These are phyloP conservation scores for Aporrectodea caliginosa DNA, from an alignment of 1,140 invertebrate species.

Conservation along the genomic window DNA sequence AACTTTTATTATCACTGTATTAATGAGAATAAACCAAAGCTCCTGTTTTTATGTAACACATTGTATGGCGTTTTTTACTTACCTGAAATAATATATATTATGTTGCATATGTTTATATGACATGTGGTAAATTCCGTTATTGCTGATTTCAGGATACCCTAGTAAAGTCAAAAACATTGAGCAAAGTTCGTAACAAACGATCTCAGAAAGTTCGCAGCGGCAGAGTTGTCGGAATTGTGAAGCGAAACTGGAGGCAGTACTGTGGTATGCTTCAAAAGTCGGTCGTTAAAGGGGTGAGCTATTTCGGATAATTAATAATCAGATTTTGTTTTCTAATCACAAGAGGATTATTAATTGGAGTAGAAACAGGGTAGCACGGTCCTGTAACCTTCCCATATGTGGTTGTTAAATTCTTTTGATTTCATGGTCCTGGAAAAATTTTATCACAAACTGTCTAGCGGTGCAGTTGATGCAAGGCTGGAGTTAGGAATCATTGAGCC, in stretches of 20 bases:
- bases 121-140: too few relatives aligned
- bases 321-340: background rate
- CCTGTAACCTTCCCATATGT: background rate
- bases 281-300: slow-evolving; percentile 67
- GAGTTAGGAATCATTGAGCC: too few relatives aligned
- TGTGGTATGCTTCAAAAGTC: slow-evolving; percentile 88
- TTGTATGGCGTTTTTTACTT: too few relatives aligned
- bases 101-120: too few relatives aligned
- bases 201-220: slow-evolving; percentile 68
- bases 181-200: background rate
- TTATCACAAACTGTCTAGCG: too few relatives aligned
- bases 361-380: background rate
- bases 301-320: slow-evolving; percentile 17
- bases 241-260: slow-evolving; percentile 81
- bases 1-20: too few relatives aligned
- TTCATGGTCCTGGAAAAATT: too few relatives aligned
- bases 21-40: too few relatives aligned
- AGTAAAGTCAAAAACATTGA: slow-evolving; percentile 1
- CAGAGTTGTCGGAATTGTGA: slow-evolving; percentile 87
- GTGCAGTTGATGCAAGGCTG: too few relatives aligned
- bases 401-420: background rate
- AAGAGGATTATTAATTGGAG: background rate
- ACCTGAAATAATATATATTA: too few relatives aligned
- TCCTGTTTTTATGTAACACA: too few relatives aligned
- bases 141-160: background rate